phyloP scores from a whole-genome alignment of 2,888 invertebrate species.

The Erebia ligea region DNA sequence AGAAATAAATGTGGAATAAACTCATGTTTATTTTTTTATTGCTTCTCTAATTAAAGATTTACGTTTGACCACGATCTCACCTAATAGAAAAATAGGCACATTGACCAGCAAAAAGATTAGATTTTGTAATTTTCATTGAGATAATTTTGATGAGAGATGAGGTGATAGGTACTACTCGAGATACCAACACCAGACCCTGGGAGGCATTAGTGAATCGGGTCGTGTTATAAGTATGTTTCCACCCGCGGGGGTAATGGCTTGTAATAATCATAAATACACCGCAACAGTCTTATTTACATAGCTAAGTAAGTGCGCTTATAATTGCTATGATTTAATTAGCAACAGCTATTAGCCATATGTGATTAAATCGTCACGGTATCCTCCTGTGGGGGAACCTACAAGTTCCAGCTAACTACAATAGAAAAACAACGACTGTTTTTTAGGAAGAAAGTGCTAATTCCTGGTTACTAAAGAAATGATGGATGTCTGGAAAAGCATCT shows the following conservation, averaged over 20 bases:
- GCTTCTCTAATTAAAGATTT: conserved; percentile 1
- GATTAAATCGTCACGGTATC: conserved; percentile 28
- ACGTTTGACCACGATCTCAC: neutral
- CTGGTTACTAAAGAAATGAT: neutral
- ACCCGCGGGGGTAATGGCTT: conserved; percentile 38
- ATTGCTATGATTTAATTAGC: conserved; percentile 66
- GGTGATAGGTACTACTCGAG: too few species aligned
- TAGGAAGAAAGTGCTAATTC: neutral
- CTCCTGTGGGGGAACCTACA: neutral
- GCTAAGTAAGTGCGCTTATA: conserved; percentile 56
- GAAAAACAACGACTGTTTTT: neutral
- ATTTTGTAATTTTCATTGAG: too few species aligned
- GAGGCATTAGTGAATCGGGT: conserved; percentile 11
- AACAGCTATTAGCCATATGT: conserved; percentile 28
- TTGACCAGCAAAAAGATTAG: neutral
- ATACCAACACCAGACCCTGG: neutral
- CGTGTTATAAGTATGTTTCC: neutral
- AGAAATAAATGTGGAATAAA: neutral
- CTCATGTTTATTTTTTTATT: conserved; percentile 6
- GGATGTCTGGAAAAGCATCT: neutral
- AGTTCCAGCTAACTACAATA: neutral
- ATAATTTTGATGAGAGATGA: too few species aligned
- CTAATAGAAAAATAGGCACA: neutral
- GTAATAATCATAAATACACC: conserved; percentile 45
- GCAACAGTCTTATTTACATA: conserved; percentile 54